Evolutionary conservation across 2,113 vertebrate genomes (phyloP).

Genomic region (Gavialis gangeticus): DNA sequence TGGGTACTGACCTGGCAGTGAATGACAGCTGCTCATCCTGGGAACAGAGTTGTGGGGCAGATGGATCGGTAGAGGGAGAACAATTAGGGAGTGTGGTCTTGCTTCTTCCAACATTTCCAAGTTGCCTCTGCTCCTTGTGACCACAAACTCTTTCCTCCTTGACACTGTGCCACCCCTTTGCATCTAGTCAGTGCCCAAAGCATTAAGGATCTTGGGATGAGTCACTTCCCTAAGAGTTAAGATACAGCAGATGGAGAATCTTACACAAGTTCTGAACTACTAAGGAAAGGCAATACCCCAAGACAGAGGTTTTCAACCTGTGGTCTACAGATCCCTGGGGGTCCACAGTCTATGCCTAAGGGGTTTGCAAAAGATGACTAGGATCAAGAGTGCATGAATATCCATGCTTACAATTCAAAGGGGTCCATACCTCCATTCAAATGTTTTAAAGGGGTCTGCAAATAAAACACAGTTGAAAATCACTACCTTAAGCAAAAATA

Average conservation of each 20-base stretch:
- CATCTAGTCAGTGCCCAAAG: slow-evolving; percentile 7
- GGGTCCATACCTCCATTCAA: no score
- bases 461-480: no score
- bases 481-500: no score
- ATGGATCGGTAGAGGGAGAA: background rate
- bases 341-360: no score
- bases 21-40: background rate
- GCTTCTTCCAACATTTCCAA: background rate
- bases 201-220: background rate
- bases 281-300: background rate
- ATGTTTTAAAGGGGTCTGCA: no score
- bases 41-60: background rate
- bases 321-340: no score
- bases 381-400: no score
- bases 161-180: background rate
- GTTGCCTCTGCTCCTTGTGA: background rate
- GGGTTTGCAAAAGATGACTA: no score
- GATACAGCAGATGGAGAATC: background rate
- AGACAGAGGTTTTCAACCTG: background rate
- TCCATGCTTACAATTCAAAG: no score
- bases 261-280: background rate
- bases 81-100: background rate
- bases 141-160: background rate
- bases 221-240: background rate
- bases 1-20: background rate